These are phyloP conservation scores for Seriola rivoliana DNA, from an alignment of 2,113 vertebrate genomes.

Conservation along the genomic window DNA sequence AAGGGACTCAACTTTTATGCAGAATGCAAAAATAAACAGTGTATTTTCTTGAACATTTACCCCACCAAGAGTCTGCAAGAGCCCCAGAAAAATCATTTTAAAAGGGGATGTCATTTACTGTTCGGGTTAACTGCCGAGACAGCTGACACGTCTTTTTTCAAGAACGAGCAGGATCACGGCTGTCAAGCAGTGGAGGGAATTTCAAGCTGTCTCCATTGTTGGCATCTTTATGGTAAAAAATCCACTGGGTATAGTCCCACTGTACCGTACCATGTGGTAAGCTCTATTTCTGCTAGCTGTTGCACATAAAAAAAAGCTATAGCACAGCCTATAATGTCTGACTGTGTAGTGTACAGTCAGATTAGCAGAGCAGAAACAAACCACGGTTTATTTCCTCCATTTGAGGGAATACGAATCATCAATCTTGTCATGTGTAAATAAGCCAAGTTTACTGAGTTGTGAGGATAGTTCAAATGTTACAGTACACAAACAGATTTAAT, in stretches of 20 bases:
- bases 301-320: no score
- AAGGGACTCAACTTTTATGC: constrained; percentile 5
- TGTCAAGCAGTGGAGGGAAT: not conserved
- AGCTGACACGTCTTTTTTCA: not conserved
- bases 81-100: not conserved
- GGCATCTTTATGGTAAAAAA: not conserved
- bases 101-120: not conserved
- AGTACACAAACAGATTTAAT: not conserved
- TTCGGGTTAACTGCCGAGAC: not conserved
- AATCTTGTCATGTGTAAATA: not conserved
- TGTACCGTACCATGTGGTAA: no score
- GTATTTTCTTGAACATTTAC: not conserved
- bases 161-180: not conserved
- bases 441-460: not conserved
- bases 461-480: not conserved
- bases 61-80: not conserved
- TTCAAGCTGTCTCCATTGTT: constrained; percentile 1
- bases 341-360: not conserved
- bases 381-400: not conserved
- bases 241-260: not conserved
- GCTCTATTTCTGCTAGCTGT: no score
- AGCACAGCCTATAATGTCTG: not conserved
- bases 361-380: no score
- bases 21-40: not conserved
- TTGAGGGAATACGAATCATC: not conserved